These are phyloP conservation scores for Gymnocephalus cernua DNA, from an alignment of 2,113 vertebrate genomes.

Conservation along the genomic window DNA sequence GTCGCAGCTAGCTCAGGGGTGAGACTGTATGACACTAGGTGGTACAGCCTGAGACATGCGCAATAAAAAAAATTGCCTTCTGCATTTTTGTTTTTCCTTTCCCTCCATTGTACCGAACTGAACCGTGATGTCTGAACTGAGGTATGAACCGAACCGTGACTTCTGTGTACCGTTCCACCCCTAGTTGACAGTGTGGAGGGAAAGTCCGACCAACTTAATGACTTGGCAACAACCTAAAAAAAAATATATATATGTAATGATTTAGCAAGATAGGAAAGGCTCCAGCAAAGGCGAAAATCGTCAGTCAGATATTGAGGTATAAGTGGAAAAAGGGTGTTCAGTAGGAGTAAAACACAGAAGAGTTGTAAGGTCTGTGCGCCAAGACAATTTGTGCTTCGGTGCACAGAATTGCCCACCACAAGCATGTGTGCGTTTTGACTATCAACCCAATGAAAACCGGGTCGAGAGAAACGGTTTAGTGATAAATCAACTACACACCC, in stretches of 20 bases:
- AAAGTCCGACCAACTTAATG: slow-evolving; percentile 20
- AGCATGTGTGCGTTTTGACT: not conserved
- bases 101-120: no score
- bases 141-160: no score
- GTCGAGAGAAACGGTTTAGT: not conserved
- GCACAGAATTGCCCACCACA: not conserved
- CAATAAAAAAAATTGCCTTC: no score
- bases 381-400: not conserved
- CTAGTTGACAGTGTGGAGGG: not conserved
- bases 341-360: not conserved
- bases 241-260: no score
- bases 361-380: not conserved
- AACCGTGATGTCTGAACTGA: no score
- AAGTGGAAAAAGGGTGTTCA: not conserved
- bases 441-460: not conserved
- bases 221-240: slow-evolving; percentile 47
- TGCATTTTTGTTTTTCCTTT: no score
- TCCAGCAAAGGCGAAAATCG: not conserved
- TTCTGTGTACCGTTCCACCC: no score
- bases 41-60: no score
- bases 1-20: no score
- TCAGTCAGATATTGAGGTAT: not conserved
- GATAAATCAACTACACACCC: not conserved
- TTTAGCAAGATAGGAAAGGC: not conserved
- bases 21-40: no score